Evolutionary conservation across 2,797 vertebrate species (phyloP), one percentile per base, ranked within the genome.

Genomic region (Vultur gryphus): DNA sequence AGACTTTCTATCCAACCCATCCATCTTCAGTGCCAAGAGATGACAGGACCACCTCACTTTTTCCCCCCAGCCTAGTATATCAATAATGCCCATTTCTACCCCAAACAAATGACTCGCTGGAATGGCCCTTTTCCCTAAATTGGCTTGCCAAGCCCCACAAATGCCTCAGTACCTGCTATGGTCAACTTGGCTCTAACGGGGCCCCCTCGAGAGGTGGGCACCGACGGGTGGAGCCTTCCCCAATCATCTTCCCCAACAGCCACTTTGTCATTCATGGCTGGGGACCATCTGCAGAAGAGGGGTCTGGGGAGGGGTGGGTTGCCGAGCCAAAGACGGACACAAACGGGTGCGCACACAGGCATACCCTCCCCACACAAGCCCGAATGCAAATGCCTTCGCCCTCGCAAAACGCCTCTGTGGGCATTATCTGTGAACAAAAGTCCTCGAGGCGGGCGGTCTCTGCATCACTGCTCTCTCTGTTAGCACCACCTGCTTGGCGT

Each of bases 1-100:
- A 99, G 99, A 98, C 98, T 98, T 98, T 98, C 98, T 98, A 91
- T 98, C 98, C 98, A 97, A 97, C 98, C 98, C 99, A 99, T 99
- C 99, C 98, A 99, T 99, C 99, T 99, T 99, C 98, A 35, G 98
- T 97, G 98, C 99, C 99, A 98, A 99, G 97, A 98, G 98, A 98
- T 98, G 98, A 99, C 98, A 99, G 98, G 97, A 97, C 98, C 97
- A 97, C 98, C 98, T 98, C 98, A 98, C 98, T 97, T 97, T 92
- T 92, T 54, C 94, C 97, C 93, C 93, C 93, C 55, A 31, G 94
- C 93, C 93, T 54, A 86, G 89, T 41, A 89, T 93, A 96, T 92
- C 95, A 89, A 97, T 86, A 95, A 93, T 90, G 95, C 93, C 90
- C 95, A 83, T 95, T 97, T 93, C 94, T 93, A 73, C 64, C 93